Evolutionary conservation across 2,888 invertebrate genomes (phyloP).

Genomic region (Microchrysa polita): DNA sequence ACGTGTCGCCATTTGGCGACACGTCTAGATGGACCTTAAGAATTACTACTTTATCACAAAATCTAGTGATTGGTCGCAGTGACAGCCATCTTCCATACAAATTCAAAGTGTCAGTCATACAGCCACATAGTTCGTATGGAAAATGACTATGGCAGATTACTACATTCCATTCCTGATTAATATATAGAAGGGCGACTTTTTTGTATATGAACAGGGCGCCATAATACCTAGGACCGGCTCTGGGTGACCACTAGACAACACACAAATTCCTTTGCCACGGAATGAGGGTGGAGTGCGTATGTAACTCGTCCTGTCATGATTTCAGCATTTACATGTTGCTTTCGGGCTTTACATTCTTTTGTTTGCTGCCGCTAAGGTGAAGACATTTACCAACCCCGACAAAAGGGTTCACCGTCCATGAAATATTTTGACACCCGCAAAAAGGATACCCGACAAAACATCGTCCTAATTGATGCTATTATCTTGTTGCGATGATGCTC

Average conservation of each 20-base stretch:
- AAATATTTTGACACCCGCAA: constrained; percentile 24
- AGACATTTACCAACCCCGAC: constrained; percentile 8
- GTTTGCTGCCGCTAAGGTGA: constrained; percentile 18
- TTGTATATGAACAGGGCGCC: no score
- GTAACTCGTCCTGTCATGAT: background rate
- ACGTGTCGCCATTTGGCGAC: no score
- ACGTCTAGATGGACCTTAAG: no score
- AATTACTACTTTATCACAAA: no score
- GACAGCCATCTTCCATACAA: no score
- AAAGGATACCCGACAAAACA: background rate
- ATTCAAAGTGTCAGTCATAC: no score
- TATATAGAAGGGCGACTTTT: no score
- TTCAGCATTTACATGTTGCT: constrained; percentile 3
- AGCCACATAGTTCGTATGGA: no score
- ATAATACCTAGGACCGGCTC: no score
- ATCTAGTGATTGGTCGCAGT: no score
- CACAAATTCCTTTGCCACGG: background rate
- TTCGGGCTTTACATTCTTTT: background rate
- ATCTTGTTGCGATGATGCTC: background rate
- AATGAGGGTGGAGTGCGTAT: background rate
- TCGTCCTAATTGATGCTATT: constrained; percentile 33
- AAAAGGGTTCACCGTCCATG: constrained; percentile 21
- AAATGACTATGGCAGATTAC: no score
- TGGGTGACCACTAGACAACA: background rate
- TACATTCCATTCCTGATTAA: no score